Conservation (phyloP, 2,888 invertebrate genomes). For the Tinea trinotella region DNA sequence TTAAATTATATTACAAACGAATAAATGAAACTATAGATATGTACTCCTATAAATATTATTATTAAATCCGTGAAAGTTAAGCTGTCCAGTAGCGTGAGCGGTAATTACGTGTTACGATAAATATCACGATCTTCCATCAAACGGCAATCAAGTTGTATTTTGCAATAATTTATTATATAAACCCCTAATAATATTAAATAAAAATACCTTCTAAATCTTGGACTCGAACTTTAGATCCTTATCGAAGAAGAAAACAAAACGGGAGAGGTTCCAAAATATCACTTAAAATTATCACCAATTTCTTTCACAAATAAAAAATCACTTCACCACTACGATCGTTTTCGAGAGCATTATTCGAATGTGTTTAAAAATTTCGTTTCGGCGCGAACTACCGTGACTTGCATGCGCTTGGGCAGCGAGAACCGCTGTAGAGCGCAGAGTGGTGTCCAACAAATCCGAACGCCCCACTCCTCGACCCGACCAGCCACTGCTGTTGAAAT, state of each 20-base stretch:
- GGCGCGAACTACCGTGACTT: constrained; percentile 1
- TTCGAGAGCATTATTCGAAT: constrained; percentile 47
- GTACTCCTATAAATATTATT: constrained; percentile 6
- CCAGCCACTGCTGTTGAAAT: constrained; percentile 5
- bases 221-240: background rate
- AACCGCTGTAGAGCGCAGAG: background rate
- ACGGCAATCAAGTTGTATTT: constrained; percentile 1
- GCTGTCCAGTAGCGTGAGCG: constrained; percentile 15
- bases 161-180: constrained; percentile 9
- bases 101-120: constrained; percentile 14
- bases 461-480: background rate
- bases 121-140: constrained; percentile 7
- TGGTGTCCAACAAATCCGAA: constrained; percentile 3
- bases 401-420: constrained; percentile 12
- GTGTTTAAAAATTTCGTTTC: constrained; percentile 8
- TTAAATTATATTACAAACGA: background rate
- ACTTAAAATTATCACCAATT: constrained; percentile 12
- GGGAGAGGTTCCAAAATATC: constrained; percentile 4
- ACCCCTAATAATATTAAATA: background rate
- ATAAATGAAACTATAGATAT: background rate
- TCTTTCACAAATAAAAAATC: constrained; percentile 29
- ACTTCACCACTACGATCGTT: constrained; percentile 47
- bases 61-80: constrained; percentile 4
- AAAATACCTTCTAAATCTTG: constrained; percentile 4
- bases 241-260: background rate